These are phyloP conservation scores for Glareola pratincola DNA, from an alignment of 2,113 vertebrate species.

Conservation along the genomic window DNA sequence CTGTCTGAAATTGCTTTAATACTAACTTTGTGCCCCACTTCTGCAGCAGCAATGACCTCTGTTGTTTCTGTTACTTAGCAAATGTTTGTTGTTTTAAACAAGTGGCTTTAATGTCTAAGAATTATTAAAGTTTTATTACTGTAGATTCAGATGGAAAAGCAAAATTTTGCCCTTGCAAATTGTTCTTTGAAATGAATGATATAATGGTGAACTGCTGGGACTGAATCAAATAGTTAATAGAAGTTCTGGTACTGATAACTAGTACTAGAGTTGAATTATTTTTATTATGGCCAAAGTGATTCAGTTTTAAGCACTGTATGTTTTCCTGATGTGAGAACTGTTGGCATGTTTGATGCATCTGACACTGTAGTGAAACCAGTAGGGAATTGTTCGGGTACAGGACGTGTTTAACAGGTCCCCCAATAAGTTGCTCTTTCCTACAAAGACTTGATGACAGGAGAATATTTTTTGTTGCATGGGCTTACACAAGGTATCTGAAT, in stretches of 20 bases:
- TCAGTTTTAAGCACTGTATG: neutral
- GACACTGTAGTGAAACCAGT: neutral
- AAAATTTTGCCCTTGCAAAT: neutral
- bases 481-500: neutral
- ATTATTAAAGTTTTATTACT: neutral
- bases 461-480: neutral
- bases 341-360: neutral
- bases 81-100: neutral
- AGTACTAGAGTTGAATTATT: neutral
- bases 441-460: neutral
- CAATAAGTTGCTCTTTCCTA: neutral
- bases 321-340: neutral
- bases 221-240: neutral
- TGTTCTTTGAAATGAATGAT: neutral
- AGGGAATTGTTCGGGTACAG: neutral
- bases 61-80: neutral
- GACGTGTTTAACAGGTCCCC: neutral
- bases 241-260: neutral
- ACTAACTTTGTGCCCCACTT: neutral
- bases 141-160: neutral
- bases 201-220: neutral
- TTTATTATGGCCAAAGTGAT: slow-evolving; percentile 12
- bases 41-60: neutral
- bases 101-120: neutral
- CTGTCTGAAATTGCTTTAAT: neutral